These are phyloP conservation scores for Ephialtes manifestator DNA, from an alignment of 2,888 invertebrate genomes.

Conservation along the genomic window DNA sequence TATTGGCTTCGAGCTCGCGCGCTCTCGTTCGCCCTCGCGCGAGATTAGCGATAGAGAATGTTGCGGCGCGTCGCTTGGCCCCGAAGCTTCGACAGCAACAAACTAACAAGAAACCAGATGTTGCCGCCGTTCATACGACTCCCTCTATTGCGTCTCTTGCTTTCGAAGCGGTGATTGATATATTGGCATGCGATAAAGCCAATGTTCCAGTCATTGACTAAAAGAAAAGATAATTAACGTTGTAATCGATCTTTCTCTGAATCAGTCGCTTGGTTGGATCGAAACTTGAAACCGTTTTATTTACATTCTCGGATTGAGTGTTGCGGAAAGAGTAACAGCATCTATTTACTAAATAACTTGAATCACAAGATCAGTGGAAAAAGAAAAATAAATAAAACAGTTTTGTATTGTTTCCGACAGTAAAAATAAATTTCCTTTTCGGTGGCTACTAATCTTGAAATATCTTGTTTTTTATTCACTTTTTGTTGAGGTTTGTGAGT, in stretches of 20 bases:
- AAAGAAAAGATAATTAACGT: conserved; percentile 10
- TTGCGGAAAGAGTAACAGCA: background rate
- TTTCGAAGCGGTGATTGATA: conserved; percentile 27
- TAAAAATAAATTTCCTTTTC: too few relatives aligned
- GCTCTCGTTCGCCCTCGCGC: conserved; percentile 33
- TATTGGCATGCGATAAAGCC: conserved; percentile 22
- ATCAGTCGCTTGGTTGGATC: background rate
- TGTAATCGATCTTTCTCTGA: background rate
- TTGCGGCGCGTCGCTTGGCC: conserved; percentile 70
- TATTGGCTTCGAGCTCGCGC: conserved; percentile 57
- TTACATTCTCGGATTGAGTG: background rate
- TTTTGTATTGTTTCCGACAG: too few relatives aligned
- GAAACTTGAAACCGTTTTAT: background rate
- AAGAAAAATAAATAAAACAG: too few relatives aligned
- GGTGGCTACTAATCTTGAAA: too few relatives aligned
- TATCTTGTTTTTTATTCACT: too few relatives aligned
- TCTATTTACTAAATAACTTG: background rate
- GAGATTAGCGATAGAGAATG: conserved; percentile 66
- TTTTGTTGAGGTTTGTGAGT: too few relatives aligned
- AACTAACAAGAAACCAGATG: conserved; percentile 48
- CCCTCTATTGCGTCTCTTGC: conserved; percentile 15
- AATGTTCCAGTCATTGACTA: background rate
- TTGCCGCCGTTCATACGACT: conserved; percentile 24
- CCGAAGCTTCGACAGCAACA: conserved; percentile 43
- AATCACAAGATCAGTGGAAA: too few relatives aligned